Percentiles rank a stretch among this genome's conserved stretches.
Evolutionary conservation across 2,113 vertebrate species (phyloP).

Genomic region (Pelusios castaneus): DNA sequence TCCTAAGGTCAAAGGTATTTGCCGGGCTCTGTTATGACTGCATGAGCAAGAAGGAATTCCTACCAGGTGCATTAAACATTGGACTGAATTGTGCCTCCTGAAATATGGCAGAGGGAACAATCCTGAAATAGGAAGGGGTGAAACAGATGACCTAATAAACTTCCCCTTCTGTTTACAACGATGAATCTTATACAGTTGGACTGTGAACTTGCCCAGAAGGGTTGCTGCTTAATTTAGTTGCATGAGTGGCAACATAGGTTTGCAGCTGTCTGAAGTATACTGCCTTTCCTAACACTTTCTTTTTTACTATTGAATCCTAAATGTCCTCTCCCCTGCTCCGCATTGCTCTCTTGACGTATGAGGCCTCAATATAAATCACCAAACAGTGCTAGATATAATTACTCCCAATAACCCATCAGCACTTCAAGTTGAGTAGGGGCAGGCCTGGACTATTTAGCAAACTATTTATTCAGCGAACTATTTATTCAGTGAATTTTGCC

Average conservation of each 20-base stretch:
- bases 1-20: not conserved
- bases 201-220: not conserved
- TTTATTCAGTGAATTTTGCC: not conserved
- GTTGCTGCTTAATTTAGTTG: not conserved
- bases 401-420: not conserved
- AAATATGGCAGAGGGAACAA: not conserved
- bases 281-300: not conserved
- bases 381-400: not conserved
- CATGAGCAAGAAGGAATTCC: not conserved
- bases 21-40: not conserved
- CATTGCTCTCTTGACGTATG: not conserved
- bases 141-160: not conserved
- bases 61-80: rapidly evolving
- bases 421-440: not conserved
- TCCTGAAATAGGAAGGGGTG: rapidly evolving
- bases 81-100: rapidly evolving
- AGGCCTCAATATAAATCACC: not conserved
- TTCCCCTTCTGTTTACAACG: not conserved
- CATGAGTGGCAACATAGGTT: not conserved
- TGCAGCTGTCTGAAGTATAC: not conserved
- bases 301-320: not conserved
- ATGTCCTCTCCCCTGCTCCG: not conserved
- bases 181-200: not conserved
- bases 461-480: not conserved
- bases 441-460: not conserved